Base-by-base conservation (phyloP, 2,113 vertebrate genomes). In the Chaetorhynchus papuensis region DNA sequence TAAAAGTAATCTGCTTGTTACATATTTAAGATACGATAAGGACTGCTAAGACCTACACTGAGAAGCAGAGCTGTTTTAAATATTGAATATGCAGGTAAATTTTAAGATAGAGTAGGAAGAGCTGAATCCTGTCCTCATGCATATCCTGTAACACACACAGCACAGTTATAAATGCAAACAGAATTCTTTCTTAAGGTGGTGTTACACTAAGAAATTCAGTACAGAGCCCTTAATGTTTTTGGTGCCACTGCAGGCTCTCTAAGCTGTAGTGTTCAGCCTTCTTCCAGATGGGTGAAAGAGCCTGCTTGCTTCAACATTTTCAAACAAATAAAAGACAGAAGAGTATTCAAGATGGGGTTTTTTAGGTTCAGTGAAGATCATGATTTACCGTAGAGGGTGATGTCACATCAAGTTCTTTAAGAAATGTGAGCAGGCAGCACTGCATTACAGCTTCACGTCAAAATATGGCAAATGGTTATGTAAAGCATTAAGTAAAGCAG, bases 11-110 rank as follows among this genome's bases (percentile, higher is more conserved):
- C 84, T 95, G 50, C 92, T 97, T 94, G 57, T 75, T 96, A 96
- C 80, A 91, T 93, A 97, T 97, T 97, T 96, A 96, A 97, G 87
- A 94, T 97, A 92, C 1, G 66, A 97, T 94, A 92, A 96, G 94
- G 92, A 93, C 31, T 92, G 74, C 91, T 93, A 96, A 92, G 81
- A 94, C 69, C 75, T 54, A 77, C 42, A 63, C 45, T 27, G 87
- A 91, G 75, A 95, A 86, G 35, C 92, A 87, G 74, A 96, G 42
- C 71, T 63, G 75, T 59, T 96, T 94, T 90, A 96, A 96, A 87
- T 49, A 92, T 33, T 86, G 94, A 59, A 89, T 92, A 78, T 44
- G 10, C 47, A 87, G 94, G 82, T 72, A 96, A 77, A 91, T 95
- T 87, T 81, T 92, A 60, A 83, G 54, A 49, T 14, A 79, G 35